Percentiles rank a stretch among this genome's conserved stretches.
phyloP scores from a whole-genome alignment of 1,140 invertebrate species.

The Diabrotica undecimpunctata region DNA sequence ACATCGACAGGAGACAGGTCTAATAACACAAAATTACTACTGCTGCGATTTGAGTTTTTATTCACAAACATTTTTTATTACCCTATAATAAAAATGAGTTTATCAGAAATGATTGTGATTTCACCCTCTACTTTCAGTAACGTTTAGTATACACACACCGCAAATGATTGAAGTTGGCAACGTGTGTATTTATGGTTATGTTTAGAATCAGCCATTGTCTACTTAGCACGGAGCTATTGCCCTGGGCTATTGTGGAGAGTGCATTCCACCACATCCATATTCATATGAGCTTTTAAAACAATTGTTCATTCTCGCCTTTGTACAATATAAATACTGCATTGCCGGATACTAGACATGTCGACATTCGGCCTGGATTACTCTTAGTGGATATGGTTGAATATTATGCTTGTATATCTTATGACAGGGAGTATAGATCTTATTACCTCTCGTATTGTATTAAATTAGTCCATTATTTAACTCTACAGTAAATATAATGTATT shows the following conservation, averaged over 20 bases:
- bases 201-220: constrained; percentile 48
- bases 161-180: constrained; percentile 43
- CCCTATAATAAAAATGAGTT: no score
- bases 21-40: no score
- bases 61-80: no score
- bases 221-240: constrained; percentile 45
- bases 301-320: constrained; percentile 40
- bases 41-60: no score
- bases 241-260: constrained; percentile 39
- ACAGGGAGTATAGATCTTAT: no score
- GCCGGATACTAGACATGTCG: neutral
- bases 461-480: no score
- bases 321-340: constrained; percentile 35
- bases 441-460: no score
- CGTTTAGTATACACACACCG: constrained; percentile 31
- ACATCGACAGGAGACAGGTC: no score
- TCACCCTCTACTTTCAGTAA: neutral
- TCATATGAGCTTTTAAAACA: constrained; percentile 46
- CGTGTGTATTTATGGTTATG: constrained; percentile 45
- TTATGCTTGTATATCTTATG: no score
- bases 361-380: neutral
- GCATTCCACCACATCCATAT: constrained; percentile 44
- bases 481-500: no score
- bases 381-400: neutral
- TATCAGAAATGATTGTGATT: neutral